Base-by-base conservation (phyloP, 2,888 invertebrate genomes). In the Girardia tigrina region DNA sequence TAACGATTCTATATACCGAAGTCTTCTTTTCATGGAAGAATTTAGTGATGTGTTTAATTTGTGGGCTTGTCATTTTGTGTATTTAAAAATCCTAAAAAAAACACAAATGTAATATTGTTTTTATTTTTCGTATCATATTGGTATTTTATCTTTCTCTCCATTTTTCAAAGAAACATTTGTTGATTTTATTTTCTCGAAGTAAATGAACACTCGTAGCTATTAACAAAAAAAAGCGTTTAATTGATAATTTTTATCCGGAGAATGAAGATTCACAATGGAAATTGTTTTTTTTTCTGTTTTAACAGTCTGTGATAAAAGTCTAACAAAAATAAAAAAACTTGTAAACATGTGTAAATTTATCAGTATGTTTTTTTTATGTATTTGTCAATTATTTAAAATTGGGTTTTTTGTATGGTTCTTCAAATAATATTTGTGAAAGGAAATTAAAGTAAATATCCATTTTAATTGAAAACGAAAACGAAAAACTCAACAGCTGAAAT, bases 21-120 rank as follows among this genome's bases (percentile, higher is more conserved):
- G n/a, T n/a, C n/a, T n/a, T n/a, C 16, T 36, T 36, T 16, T 36
- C 16, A 16, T 36, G 36, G 16, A 36, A 36, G 36, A 56, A 56
- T 56, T 2, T 20, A 56, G 56, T 56, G 56, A 56, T 56, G 4
- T 4, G 4, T 4, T 56, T 4, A 20, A 56, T 20, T n/a, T 56
- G n/a, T 56, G 56, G 56, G 56, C 56, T 56, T 56, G 56, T 56
- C 56, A 56, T 56, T 56, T 56, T 56, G n/a, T 56, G 56, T 56
- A 56, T 16, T 56, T 16, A 6, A 56, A 4, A 4, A 56, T n/a
- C n/a, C n/a, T n/a, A n/a, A n/a, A n/a, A n/a, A n/a, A n/a, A n/a
- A n/a, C n/a, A n/a, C n/a, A 56, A 56, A 56, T 56, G 56, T 56
- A 56, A 56, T 56, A n/a, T 56, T 56, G 56, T 56, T 56, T 56